These are phyloP conservation scores for pig (Sus scrofa) DNA, from an alignment of 2,113 vertebrate genomes.

Conservation along the genomic window T2T-Sscrofa CM000812.6:61245501-61246000, in stretches of 20 bases:
- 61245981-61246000: conserved; percentile 80
- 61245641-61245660: conserved; percentile 54
- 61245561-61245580: not conserved
- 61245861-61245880: conserved; percentile 72
- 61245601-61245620: not conserved
- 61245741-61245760: conserved; percentile 9
- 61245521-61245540: not conserved
- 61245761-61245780: conserved; percentile 38
- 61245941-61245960: conserved; percentile 82
- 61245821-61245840: conserved; percentile 46
- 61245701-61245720: conserved; percentile 18
- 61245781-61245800: not conserved
- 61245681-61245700: conserved; percentile 7
- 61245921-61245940: conserved; percentile 80
- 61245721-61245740: conserved; percentile 51
- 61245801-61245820: conserved; percentile 24
- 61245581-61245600: not conserved
- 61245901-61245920: conserved; percentile 77
- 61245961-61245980: conserved; percentile 79
- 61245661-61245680: conserved; percentile 46
- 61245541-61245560: not conserved
- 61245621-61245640: not conserved
- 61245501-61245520: not conserved
- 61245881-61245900: conserved; percentile 69
- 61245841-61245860: conserved; percentile 53